These are phyloP conservation scores for Antheraea assamensis DNA, from an alignment of 2,888 invertebrate species.

Conservation along the genomic window DNA sequence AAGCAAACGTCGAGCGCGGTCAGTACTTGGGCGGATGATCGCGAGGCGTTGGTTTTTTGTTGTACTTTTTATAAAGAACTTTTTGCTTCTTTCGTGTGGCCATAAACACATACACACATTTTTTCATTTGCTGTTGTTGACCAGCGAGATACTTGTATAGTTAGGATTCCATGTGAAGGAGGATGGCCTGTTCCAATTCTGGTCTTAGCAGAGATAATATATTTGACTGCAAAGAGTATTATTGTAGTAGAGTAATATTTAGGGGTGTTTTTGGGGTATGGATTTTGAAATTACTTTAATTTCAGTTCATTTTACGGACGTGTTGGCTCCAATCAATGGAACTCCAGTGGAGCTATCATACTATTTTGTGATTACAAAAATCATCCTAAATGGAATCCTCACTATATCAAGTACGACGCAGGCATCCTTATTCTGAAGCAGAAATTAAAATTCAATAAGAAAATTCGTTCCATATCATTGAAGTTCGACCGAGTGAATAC, in stretches of 20 bases:
- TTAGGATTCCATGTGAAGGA: too few species aligned
- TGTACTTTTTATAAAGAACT: too few species aligned
- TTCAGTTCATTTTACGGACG: constrained; percentile 31
- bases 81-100: too few species aligned
- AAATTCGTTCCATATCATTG: constrained; percentile 25
- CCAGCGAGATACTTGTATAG: too few species aligned
- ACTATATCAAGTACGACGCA: constrained; percentile 32
- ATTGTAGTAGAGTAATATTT: neutral
- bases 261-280: neutral
- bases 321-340: constrained; percentile 40
- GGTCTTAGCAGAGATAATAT: neutral
- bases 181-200: neutral
- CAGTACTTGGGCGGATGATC: too few species aligned
- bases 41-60: too few species aligned
- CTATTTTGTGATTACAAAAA: constrained; percentile 25
- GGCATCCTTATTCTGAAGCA: constrained; percentile 25
- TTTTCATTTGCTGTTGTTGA: too few species aligned
- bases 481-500: constrained; percentile 28
- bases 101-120: too few species aligned
- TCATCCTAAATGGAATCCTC: constrained; percentile 35
- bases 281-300: neutral
- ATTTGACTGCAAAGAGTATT: neutral
- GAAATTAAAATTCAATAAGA: constrained; percentile 22
- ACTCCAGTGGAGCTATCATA: constrained; percentile 30
- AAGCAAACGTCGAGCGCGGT: too few species aligned